These are phyloP conservation scores for Passer montanus DNA, from an alignment of 2,113 vertebrate genomes.

Conservation along the genomic window DNA sequence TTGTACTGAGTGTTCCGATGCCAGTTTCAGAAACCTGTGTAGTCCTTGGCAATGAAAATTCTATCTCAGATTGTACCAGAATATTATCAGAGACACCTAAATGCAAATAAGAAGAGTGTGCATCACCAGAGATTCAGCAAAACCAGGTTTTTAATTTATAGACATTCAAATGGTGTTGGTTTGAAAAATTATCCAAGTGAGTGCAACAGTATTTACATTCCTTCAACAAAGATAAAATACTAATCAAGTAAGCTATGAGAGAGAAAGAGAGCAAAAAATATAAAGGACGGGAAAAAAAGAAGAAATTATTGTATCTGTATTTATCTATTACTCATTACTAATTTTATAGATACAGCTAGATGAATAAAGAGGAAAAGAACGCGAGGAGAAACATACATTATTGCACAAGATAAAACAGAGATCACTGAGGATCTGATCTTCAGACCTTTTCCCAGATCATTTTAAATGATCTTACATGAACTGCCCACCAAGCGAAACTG, in stretches of 20 bases:
- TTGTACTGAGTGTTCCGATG: background rate
- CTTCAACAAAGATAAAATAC: background rate
- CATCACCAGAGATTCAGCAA: background rate
- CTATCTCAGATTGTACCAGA: background rate
- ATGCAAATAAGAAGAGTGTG: background rate
- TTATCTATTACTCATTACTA: background rate
- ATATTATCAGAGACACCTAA: background rate
- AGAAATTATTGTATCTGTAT: background rate
- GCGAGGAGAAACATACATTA: background rate
- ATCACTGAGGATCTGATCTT: background rate
- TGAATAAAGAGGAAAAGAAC: background rate
- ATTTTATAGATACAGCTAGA: background rate
- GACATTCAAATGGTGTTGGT: background rate
- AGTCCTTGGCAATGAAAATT: background rate
- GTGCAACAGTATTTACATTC: background rate
- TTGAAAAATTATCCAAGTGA: background rate
- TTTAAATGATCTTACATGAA: background rate
- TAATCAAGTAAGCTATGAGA: background rate
- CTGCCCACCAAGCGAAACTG: background rate
- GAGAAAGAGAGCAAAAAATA: background rate
- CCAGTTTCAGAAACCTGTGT: background rate
- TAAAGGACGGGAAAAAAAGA: rapidly evolving
- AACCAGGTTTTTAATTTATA: background rate
- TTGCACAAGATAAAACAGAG: background rate
- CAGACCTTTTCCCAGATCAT: background rate